Evolutionary conservation across 2,888 invertebrate genomes (phyloP), one percentile per base, ranked within the genome.

Genomic region (Sussaba pulchella): DNA sequence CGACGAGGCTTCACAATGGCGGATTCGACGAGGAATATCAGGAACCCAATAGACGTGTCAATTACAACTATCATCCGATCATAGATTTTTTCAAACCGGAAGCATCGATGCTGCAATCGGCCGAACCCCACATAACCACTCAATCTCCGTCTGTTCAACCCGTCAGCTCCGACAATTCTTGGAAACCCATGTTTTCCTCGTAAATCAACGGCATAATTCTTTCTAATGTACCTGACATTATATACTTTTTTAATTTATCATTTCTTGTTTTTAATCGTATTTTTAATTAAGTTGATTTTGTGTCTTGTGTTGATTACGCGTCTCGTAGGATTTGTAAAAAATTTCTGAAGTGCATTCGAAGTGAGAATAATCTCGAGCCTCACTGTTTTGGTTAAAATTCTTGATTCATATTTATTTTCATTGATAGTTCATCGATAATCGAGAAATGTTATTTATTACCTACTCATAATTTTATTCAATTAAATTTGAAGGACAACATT

Each of bases 31-130:
- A 91, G 1, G 92, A 92, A 36, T 91, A 91, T 59, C 90, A 91
- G 17, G 90, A 91, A 54, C 84, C 84, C 6, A 88, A 89, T 17
- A 94, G 94, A 87, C 94, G 95, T 87, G 94, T 96, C 50, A 97
- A 97, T 92, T 97, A 96, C 89, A 96, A 95, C 89, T 97, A 97
- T 87, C 97, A 97, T 91, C 96, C 96, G 0, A 97, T 97, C 61
- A 96, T 96, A 84, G 96, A 96, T 88, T 97, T 96, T 89, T 96
- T 96, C 89, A 95, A 94, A 83, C 91, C 92, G 19, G 91, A 92
- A 80, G 91, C 92, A 12, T 88, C 91, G 61, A 90, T 91, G 91
- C 81, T 92, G 12, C 89, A 92, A 72, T 87, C 91, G 47, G 66
- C 87, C 2, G 85, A 88, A 2, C 73, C 87, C 21, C 59, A 54